phyloP scores from a whole-genome alignment of 2,888 invertebrate species.

The Tortricodes alternella region DNA sequence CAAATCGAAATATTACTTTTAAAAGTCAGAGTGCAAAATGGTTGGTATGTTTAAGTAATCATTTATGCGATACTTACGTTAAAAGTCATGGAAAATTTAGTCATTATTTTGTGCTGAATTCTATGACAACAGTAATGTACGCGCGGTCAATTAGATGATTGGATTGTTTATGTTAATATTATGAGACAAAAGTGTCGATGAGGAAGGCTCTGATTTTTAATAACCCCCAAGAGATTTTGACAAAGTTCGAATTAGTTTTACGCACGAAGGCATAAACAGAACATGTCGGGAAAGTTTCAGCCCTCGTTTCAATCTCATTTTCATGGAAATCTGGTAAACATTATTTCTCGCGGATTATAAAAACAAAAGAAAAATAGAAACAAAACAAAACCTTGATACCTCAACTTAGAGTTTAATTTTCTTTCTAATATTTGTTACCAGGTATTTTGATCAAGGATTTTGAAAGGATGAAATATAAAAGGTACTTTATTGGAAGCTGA shows the following conservation, averaged over 20 bases:
- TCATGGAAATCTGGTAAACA: slow-evolving; percentile 29
- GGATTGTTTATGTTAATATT: neutral
- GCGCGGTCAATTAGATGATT: neutral
- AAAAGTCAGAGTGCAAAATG: too few species aligned
- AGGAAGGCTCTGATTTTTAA: slow-evolving; percentile 15
- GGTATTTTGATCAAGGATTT: too few species aligned
- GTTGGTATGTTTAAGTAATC: too few species aligned
- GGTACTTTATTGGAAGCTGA: too few species aligned
- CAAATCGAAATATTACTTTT: too few species aligned
- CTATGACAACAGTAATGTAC: too few species aligned
- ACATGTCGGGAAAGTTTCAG: slow-evolving; percentile 40
- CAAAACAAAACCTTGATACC: neutral
- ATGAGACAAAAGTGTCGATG: neutral
- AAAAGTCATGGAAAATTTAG: too few species aligned
- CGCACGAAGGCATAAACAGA: slow-evolving; percentile 40
- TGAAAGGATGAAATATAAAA: too few species aligned
- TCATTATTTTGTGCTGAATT: too few species aligned
- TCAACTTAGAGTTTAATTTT: neutral
- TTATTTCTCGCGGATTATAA: slow-evolving; percentile 18
- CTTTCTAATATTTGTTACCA: too few species aligned
- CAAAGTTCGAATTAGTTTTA: slow-evolving; percentile 44
- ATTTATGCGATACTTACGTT: too few species aligned
- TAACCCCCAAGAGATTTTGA: slow-evolving; percentile 15
- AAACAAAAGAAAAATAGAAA: slow-evolving; percentile 4
- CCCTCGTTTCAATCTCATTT: slow-evolving; percentile 37